A percentile compares a stretch with the other conserved stretches of the same genome.
phyloP scores from a whole-genome alignment of 2,113 vertebrate genomes.

The Ancistrus triradiatus region DNA sequence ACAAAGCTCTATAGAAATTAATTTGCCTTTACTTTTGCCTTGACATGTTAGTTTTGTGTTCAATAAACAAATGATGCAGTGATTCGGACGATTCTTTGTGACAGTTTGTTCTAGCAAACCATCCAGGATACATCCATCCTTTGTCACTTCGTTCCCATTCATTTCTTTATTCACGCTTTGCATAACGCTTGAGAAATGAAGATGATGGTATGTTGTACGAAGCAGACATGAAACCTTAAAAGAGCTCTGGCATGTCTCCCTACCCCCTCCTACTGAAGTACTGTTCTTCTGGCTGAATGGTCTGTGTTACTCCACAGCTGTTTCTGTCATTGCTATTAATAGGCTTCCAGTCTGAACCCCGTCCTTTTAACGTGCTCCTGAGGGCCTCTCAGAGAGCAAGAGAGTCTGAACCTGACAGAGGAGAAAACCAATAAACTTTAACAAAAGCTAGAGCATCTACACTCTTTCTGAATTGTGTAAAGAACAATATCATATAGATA shows the following conservation, averaged over 20 bases:
- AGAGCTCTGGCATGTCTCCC: background rate
- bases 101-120: too few relatives aligned
- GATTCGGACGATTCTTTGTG: too few relatives aligned
- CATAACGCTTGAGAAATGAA: conserved; percentile 12
- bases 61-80: too few relatives aligned
- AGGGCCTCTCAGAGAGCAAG: conserved; percentile 10
- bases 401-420: conserved; percentile 8
- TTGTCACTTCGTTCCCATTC: too few relatives aligned
- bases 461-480: too few relatives aligned
- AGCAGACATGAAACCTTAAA: conserved; percentile 22
- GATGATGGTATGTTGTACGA: background rate
- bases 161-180: background rate
- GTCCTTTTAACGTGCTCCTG: conserved; percentile 21
- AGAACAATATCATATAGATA: too few relatives aligned
- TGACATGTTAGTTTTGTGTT: too few relatives aligned
- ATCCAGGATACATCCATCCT: too few relatives aligned
- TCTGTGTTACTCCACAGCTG: conserved; percentile 41
- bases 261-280: background rate
- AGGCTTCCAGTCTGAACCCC: conserved; percentile 25
- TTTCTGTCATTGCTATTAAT: conserved; percentile 46
- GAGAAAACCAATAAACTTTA: background rate
- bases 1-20: too few relatives aligned
- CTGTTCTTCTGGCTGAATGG: conserved; percentile 19
- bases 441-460: too few relatives aligned
- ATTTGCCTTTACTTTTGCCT: too few relatives aligned